Percentiles rank a stretch among this genome's conserved stretches.
Evolutionary conservation across 2,797 vertebrate species (phyloP).

Genomic region (Chromis chromis): DNA sequence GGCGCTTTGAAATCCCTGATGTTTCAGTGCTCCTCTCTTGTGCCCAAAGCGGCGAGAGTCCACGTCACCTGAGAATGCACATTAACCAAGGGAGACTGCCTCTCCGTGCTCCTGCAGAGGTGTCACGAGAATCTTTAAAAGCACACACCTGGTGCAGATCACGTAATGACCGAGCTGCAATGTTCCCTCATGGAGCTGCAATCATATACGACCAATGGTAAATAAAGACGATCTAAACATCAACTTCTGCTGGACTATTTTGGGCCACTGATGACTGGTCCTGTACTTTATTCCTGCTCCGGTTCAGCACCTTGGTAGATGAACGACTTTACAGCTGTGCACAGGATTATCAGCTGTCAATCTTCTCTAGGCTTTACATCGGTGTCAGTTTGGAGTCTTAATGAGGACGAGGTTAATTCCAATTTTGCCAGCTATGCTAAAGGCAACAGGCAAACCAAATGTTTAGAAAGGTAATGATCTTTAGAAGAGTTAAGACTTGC

Average conservation of each 20-base stretch:
- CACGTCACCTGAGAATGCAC: constrained; percentile 10
- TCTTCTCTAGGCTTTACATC: background rate
- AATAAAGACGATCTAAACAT: background rate
- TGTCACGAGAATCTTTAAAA: background rate
- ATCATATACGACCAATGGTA: background rate
- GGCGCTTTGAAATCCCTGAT: constrained; percentile 29
- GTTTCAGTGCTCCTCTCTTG: constrained; percentile 31
- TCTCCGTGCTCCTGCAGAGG: background rate
- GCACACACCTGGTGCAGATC: background rate
- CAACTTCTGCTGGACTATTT: background rate
- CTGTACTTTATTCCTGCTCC: background rate
- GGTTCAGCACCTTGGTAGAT: background rate
- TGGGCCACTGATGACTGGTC: background rate
- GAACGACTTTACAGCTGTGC: background rate
- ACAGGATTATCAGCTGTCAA: background rate
- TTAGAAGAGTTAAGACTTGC: constrained; percentile 8
- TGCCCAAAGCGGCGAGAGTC: constrained; percentile 24
- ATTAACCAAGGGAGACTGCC: constrained; percentile 8
- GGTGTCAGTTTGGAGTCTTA: constrained; percentile 8
- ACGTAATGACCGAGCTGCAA: background rate
- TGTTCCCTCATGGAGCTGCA: background rate
- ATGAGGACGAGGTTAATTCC: constrained; percentile 19
- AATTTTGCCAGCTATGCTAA: constrained; percentile 16
- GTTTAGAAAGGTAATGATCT: constrained; percentile 35
- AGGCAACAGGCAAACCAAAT: constrained; percentile 19